These are phyloP conservation scores for Ceuthmochares aereus DNA, from an alignment of 2,113 vertebrate species.

Conservation along the genomic window DNA sequence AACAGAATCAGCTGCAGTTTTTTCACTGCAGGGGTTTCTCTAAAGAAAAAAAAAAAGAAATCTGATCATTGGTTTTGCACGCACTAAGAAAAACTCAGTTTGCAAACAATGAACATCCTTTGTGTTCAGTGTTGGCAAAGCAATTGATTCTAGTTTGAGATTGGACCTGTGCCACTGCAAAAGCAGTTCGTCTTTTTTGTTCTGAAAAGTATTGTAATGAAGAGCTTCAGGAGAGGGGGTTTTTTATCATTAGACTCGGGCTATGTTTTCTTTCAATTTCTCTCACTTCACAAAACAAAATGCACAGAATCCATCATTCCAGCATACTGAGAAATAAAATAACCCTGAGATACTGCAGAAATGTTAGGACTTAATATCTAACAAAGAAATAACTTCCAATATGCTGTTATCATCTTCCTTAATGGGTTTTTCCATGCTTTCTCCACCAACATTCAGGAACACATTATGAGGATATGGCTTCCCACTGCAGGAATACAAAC, in stretches of 20 bases:
- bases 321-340: conserved; percentile 23
- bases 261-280: conserved; percentile 39
- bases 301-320: conserved; percentile 9
- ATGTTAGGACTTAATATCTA: neutral
- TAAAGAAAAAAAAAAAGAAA: neutral
- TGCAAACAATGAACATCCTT: conserved; percentile 85
- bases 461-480: neutral
- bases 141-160: conserved; percentile 79
- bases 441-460: neutral
- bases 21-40: conserved; percentile 66
- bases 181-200: conserved; percentile 69
- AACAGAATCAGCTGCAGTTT: conserved; percentile 62
- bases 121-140: conserved; percentile 78
- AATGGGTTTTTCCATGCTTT: neutral
- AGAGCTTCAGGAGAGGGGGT: conserved; percentile 43
- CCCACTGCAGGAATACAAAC: neutral
- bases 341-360: conserved; percentile 14
- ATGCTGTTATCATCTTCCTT: neutral
- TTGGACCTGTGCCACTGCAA: conserved; percentile 74
- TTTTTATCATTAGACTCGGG: conserved; percentile 24
- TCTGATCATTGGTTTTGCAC: conserved; percentile 61
- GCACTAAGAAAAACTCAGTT: conserved; percentile 71
- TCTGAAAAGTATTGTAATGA: conserved; percentile 62
- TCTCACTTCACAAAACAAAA: neutral
- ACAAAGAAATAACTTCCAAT: neutral